phyloP scores from a whole-genome alignment of 2,797 vertebrate genomes.

The Xenopus petersii region DNA sequence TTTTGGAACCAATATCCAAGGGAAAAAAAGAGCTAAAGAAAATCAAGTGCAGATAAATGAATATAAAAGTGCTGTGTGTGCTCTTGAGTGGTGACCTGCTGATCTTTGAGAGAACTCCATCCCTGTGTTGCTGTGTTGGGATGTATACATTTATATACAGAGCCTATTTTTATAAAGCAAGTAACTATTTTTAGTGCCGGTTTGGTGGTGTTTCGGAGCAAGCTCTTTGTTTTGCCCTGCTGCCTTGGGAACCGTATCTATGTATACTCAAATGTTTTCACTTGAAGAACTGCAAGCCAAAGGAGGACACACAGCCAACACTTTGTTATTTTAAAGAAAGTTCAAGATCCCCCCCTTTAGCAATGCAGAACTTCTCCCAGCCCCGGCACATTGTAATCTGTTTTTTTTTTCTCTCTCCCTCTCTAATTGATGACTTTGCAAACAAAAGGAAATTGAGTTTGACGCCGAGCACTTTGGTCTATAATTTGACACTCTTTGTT shows the following conservation, averaged over 20 bases:
- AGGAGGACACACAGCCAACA: conserved; percentile 65
- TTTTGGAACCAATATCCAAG: too few species aligned
- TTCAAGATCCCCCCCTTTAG: conserved; percentile 35
- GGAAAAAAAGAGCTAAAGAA: too few species aligned
- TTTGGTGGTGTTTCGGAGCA: conserved; percentile 74
- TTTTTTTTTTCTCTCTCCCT: neutral
- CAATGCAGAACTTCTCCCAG: too few species aligned
- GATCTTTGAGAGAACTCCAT: neutral
- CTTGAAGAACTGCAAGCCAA: conserved; percentile 80
- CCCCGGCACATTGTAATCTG: conserved; percentile 42
- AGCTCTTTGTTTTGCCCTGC: conserved; percentile 82
- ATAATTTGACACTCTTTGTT: too few species aligned
- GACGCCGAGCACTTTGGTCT: too few species aligned
- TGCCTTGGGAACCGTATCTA: conserved; percentile 94
- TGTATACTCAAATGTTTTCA: conserved; percentile 85
- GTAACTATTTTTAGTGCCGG: conserved; percentile 84
- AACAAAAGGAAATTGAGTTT: too few species aligned
- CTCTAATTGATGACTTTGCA: too few species aligned
- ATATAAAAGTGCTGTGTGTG: too few species aligned
- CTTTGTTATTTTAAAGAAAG: conserved; percentile 53
- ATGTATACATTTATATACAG: neutral
- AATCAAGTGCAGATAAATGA: too few species aligned
- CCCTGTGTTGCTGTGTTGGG: neutral
- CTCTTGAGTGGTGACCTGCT: too few species aligned
- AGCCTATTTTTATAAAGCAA: conserved; percentile 68